A percentile compares a stretch with the other conserved stretches of the same genome.
phyloP scores from a whole-genome alignment of 1,140 invertebrate species.

The Lucilia sericata region DNA sequence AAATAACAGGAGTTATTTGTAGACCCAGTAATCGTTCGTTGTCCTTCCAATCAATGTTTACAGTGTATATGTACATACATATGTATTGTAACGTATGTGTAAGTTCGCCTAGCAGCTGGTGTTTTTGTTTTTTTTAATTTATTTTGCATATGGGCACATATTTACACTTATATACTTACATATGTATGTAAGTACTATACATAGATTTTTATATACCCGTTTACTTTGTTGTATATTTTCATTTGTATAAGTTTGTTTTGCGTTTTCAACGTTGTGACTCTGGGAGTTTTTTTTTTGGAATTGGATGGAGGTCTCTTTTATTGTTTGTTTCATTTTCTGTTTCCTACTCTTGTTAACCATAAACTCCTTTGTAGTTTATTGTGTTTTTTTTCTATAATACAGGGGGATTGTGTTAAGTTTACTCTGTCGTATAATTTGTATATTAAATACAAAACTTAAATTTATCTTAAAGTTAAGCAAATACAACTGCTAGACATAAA shows the following conservation, averaged over 20 bases:
- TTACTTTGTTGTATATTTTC: neutral
- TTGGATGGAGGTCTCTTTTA: neutral
- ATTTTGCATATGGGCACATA: neutral
- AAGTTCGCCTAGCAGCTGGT: neutral
- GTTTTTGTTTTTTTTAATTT: neutral
- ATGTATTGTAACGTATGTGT: neutral
- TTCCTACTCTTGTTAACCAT: neutral
- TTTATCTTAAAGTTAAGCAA: too few relatives aligned
- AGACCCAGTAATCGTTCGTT: constrained; percentile 17
- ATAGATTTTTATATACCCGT: too few relatives aligned
- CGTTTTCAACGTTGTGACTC: neutral
- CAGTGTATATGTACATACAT: neutral
- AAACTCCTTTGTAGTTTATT: neutral
- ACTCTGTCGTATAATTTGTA: neutral
- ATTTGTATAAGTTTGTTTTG: neutral
- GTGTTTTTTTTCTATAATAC: too few relatives aligned
- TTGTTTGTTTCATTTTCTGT: neutral
- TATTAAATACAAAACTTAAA: too few relatives aligned
- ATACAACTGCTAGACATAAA: too few relatives aligned
- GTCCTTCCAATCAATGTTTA: constrained; percentile 20
- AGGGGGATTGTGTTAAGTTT: too few relatives aligned
- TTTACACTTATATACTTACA: neutral
- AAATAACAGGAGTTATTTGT: too few relatives aligned
- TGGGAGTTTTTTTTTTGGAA: neutral
- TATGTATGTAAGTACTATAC: too few relatives aligned